Conservation (phyloP, 2,888 invertebrate genomes). For the Stenoptilia bipunctidactyla region DNA sequence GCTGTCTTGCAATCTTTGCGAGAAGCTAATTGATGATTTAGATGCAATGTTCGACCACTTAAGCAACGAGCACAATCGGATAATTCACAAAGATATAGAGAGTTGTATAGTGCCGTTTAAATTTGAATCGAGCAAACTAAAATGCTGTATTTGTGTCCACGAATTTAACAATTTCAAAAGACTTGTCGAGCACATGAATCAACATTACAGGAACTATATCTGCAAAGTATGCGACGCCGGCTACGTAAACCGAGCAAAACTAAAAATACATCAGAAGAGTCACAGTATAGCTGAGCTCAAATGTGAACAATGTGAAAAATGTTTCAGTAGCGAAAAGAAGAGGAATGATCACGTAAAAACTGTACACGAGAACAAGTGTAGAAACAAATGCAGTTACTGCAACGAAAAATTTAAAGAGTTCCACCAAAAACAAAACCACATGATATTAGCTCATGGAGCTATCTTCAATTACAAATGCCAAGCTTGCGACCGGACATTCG, state of each 20-base stretch:
- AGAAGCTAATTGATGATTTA: no score
- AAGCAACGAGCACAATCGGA: no score
- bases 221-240: constrained; percentile 27
- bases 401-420: constrained; percentile 23
- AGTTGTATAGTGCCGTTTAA: no score
- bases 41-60: no score
- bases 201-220: constrained; percentile 34
- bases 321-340: constrained; percentile 32
- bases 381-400: constrained; percentile 27
- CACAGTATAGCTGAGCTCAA: constrained; percentile 19
- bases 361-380: constrained; percentile 24
- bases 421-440: constrained; percentile 20
- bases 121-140: no score
- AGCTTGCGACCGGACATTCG: constrained; percentile 27
- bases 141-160: no score
- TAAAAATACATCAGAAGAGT: constrained; percentile 11
- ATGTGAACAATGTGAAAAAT: no score
- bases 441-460: no score
- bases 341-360: constrained; percentile 36
- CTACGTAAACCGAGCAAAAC: constrained; percentile 13
- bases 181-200: no score
- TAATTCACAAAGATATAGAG: no score
- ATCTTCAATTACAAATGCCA: constrained; percentile 14
- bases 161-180: no score
- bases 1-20: no score